A percentile compares a stretch with the other conserved stretches of the same genome.
phyloP scores from a whole-genome alignment of 2,113 vertebrate genomes.

The Phoenicopterus ruber region DNA sequence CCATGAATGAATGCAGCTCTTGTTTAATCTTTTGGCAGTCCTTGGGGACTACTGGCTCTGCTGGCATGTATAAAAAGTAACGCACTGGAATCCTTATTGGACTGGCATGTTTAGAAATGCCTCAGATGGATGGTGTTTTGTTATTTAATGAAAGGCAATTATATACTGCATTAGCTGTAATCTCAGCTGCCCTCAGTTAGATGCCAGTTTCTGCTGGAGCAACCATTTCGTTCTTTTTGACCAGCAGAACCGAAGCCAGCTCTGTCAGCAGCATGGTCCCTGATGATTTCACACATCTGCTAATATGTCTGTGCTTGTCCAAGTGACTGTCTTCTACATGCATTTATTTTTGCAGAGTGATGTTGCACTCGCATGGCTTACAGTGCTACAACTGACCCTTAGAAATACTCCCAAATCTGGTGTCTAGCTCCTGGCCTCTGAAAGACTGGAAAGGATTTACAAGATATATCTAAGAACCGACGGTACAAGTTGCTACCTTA shows the following conservation, averaged over 20 bases:
- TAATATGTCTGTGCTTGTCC: background rate
- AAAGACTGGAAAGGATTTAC: background rate
- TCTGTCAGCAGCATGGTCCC: background rate
- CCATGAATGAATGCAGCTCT: slow-evolving; percentile 46
- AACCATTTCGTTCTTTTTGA: background rate
- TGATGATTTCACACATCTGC: background rate
- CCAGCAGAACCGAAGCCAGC: background rate
- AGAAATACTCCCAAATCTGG: background rate
- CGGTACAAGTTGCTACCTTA: background rate
- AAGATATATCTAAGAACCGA: background rate
- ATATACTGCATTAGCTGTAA: slow-evolving; percentile 37
- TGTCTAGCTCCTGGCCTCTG: background rate
- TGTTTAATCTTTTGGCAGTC: slow-evolving; percentile 60
- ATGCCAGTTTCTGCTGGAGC: slow-evolving; percentile 15
- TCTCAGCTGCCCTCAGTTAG: slow-evolving; percentile 43
- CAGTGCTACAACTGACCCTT: background rate
- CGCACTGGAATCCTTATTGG: slow-evolving; percentile 34
- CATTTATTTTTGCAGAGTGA: background rate
- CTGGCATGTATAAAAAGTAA: background rate
- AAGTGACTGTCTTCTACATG: background rate
- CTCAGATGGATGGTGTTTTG: slow-evolving; percentile 48
- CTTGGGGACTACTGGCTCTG: slow-evolving; percentile 24
- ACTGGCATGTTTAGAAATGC: slow-evolving; percentile 44
- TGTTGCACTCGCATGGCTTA: background rate
- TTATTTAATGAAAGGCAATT: slow-evolving; percentile 57